Conservation (phyloP, 1,140 invertebrate species). For the Platorchestia sp. region DNA sequence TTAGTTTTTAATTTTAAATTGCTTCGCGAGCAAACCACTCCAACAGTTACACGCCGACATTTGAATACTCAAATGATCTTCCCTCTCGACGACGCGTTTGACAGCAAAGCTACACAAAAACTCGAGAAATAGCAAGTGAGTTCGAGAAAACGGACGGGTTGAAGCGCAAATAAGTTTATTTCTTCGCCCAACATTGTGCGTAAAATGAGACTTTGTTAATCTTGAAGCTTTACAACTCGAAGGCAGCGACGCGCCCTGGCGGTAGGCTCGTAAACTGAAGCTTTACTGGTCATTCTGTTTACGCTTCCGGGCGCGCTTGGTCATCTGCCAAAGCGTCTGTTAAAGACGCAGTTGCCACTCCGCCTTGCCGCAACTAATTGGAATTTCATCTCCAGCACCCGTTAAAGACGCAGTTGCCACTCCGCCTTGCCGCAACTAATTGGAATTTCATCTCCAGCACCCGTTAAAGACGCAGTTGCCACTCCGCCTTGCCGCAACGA, state of each 20-base stretch:
- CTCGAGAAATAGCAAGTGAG: not conserved
- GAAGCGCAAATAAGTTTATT: not conserved
- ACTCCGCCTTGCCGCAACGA: not conserved
- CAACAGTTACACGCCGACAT: too few relatives aligned
- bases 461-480: not conserved
- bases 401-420: not conserved
- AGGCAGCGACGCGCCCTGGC: not conserved
- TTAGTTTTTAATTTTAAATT: too few relatives aligned
- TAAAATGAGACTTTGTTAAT: constrained; percentile 53
- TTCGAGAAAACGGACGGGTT: not conserved
- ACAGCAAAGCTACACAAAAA: not conserved
- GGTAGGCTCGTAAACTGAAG: not conserved
- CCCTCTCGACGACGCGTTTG: not conserved
- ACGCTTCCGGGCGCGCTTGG: not conserved
- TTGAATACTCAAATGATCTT: not conserved
- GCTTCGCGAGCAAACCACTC: too few relatives aligned
- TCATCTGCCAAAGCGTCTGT: not conserved
- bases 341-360: not conserved
- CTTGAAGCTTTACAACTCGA: constrained; percentile 40
- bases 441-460: not conserved
- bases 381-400: not conserved
- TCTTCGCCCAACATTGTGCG: not conserved
- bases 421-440: not conserved
- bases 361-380: not conserved
- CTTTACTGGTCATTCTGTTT: constrained; percentile 23